Evolutionary conservation across 2,888 invertebrate genomes (phyloP), one percentile per base, ranked within the genome.

Genomic region (Arge pagana): DNA sequence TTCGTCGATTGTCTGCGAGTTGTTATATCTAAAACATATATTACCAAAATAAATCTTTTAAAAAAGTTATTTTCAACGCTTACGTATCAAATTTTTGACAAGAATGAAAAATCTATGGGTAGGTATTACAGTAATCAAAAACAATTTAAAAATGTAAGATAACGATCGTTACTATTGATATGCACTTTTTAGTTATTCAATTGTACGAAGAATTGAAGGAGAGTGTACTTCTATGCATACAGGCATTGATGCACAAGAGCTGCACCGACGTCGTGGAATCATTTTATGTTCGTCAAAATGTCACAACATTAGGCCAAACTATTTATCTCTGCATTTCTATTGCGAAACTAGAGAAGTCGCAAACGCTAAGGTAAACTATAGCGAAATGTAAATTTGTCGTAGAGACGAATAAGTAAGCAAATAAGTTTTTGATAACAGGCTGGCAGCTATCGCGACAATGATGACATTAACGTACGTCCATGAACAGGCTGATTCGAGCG

Each of bases 131-230:
- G n/a, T 53, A 28, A 31, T 48, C 28, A 10, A 13, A 45, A 33
- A 15, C 24, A 39, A 50, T 15, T 4, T 33, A 37, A 37, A 52
- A 21, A 31, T 19, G 26, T 7, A 18, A 15, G 31, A 68, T 56
- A 21, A 48, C 55, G 52, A 39, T 49, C 8, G 48, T 50, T 6
- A 33, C 50, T 33, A 40, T 28, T 16, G 33, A 1, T 2, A 19
- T 40, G 16, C 31, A 36, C 28, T 28, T 5, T 30, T 11, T 30
- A 86, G 87, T 85, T 61, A 79, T 82, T 35, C 70, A 77, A 10
- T 77, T 79, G 4, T 78, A 83, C 1, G 88, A 88, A 68, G 88
- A 88, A 67, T 74, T 86, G 24, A 86, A 87, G 68, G 74, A 82
- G 56, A 78, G 77, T 60, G 80, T 85, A 26, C 74, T 86, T 58